Evolutionary conservation across 2,113 vertebrate species (phyloP).

Genomic region (Leptobrachium leishanense): DNA sequence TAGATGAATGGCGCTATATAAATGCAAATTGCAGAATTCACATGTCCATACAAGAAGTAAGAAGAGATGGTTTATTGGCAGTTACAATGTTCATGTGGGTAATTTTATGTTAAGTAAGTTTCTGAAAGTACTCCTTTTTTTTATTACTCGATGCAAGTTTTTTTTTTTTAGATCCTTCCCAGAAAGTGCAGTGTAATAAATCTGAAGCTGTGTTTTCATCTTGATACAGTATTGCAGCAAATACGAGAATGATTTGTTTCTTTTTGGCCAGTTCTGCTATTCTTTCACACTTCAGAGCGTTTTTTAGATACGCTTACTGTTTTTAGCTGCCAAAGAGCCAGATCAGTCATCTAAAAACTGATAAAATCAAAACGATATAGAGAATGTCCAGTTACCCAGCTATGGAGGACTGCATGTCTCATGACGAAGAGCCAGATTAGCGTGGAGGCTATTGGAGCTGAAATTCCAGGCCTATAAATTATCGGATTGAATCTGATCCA

Average conservation of each 20-base stretch:
- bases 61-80: constrained; percentile 30
- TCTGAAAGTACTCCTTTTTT: constrained; percentile 24
- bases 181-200: constrained; percentile 21
- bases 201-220: constrained; percentile 6
- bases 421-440: too few relatives aligned
- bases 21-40: constrained; percentile 36
- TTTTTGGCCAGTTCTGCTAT: constrained; percentile 11
- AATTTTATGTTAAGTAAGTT: constrained; percentile 32
- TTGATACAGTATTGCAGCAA: constrained; percentile 3
- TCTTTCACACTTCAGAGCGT: constrained; percentile 9
- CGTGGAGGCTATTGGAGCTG: too few relatives aligned
- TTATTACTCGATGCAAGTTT: background rate
- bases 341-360: constrained; percentile 13
- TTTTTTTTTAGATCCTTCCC: constrained; percentile 28
- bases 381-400: too few relatives aligned
- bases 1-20: constrained; percentile 49
- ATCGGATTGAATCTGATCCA: too few relatives aligned
- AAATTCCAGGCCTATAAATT: too few relatives aligned
- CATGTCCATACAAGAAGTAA: constrained; percentile 19
- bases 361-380: constrained; percentile 9
- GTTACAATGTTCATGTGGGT: constrained; percentile 14
- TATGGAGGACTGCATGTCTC: too few relatives aligned
- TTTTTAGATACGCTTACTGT: background rate
- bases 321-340: constrained; percentile 7
- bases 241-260: constrained; percentile 25